These are phyloP conservation scores for Latheticus oryzae DNA, from an alignment of 2,888 invertebrate genomes.

Conservation along the genomic window DNA sequence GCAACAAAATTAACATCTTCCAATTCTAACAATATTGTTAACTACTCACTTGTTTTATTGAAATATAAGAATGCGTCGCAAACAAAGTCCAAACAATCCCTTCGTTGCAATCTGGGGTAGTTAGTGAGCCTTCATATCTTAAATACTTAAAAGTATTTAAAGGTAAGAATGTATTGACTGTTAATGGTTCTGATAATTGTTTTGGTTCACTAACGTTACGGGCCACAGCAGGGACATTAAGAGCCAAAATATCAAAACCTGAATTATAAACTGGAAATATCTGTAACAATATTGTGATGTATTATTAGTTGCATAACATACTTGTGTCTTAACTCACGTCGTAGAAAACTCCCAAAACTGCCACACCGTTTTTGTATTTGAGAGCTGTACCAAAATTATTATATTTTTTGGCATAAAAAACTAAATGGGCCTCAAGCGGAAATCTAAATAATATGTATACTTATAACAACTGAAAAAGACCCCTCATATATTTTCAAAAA, in stretches of 20 bases:
- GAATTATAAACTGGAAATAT: not conserved
- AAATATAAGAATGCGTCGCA: not conserved
- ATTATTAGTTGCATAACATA: no score
- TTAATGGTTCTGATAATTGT: not conserved
- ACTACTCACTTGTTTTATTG: not conserved
- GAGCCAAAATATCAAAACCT: not conserved
- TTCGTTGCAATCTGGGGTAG: conserved; percentile 10
- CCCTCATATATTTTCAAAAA: not conserved
- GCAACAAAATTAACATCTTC: no score
- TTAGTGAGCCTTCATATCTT: conserved; percentile 7
- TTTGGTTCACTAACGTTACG: not conserved
- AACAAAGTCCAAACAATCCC: conserved; percentile 5
- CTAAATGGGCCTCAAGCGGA: conserved; percentile 14
- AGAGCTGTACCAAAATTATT: not conserved
- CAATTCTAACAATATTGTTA: no score
- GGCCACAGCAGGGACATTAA: not conserved
- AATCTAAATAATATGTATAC: no score
- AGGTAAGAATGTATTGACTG: not conserved
- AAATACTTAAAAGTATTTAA: not conserved
- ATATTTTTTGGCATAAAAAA: not conserved
- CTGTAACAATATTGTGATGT: not conserved
- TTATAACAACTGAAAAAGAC: not conserved
- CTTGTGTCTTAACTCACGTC: not conserved
- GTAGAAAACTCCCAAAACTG: not conserved
- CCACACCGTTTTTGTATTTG: not conserved